A percentile compares a stretch with the other conserved stretches of the same genome.
Conservation (phyloP, 1,140 invertebrate species). For the Aricia agestis region DNA sequence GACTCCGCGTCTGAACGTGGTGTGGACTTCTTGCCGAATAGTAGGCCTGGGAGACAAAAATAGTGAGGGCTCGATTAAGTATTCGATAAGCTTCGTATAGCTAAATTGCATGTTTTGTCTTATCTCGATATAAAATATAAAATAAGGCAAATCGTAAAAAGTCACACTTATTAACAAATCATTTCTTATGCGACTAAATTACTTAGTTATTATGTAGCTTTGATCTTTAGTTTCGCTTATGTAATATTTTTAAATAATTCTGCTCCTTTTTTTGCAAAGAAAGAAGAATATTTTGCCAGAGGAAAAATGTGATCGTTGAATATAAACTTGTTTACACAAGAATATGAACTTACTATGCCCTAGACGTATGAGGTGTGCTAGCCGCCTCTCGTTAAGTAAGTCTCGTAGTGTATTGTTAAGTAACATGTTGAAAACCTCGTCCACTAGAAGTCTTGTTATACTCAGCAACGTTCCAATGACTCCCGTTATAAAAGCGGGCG, state of each 20-base stretch:
- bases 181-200: too few relatives aligned
- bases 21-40: slow-evolving; percentile 45
- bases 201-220: too few relatives aligned
- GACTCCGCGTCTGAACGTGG: slow-evolving; percentile 23
- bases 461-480: not conserved
- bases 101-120: too few relatives aligned
- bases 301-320: not conserved
- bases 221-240: too few relatives aligned
- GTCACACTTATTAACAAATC: too few relatives aligned
- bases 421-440: not conserved
- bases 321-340: too few relatives aligned
- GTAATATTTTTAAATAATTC: too few relatives aligned
- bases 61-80: too few relatives aligned
- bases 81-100: too few relatives aligned
- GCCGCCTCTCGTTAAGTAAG: not conserved
- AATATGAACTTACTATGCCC: slow-evolving; percentile 1
- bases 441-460: not conserved
- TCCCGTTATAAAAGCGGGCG: not conserved
- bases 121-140: too few relatives aligned
- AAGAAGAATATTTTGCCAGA: not conserved
- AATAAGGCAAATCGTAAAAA: too few relatives aligned
- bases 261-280: not conserved
- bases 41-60: slow-evolving; percentile 31
- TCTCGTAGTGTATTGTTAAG: not conserved
- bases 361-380: slow-evolving; percentile 13